These are phyloP conservation scores for Paraescarpia echinospica DNA, from an alignment of 1,140 invertebrate genomes.

Conservation along the genomic window DNA sequence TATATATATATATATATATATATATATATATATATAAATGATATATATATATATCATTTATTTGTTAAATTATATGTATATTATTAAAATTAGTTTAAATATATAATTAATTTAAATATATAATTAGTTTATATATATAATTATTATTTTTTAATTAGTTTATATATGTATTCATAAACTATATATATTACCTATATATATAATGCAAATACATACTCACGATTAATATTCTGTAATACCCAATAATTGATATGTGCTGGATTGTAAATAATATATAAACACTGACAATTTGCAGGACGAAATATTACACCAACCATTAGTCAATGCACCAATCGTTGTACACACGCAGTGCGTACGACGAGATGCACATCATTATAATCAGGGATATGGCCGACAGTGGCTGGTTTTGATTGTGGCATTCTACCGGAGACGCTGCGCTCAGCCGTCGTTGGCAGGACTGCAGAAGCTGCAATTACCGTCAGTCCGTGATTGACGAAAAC, in stretches of 20 bases:
- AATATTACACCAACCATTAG: not conserved
- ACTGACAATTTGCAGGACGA: not conserved
- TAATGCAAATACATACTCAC: not conserved
- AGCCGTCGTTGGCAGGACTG: not conserved
- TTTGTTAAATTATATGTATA: too few relatives aligned
- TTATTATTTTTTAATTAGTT: too few relatives aligned
- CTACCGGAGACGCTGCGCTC: not conserved
- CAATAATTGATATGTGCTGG: not conserved
- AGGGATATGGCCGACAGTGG: not conserved
- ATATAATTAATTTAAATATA: too few relatives aligned
- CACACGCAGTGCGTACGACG: not conserved
- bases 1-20: not conserved
- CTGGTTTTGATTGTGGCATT: not conserved
- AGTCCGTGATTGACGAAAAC: not conserved
- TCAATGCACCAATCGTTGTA: not conserved
- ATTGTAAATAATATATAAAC: not conserved
- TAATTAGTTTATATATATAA: too few relatives aligned
- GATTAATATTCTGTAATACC: not conserved
- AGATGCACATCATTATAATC: not conserved
- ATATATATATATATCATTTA: not conserved
- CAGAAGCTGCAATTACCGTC: not conserved
- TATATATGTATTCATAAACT: not conserved
- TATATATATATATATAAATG: not conserved
- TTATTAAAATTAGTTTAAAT: too few relatives aligned
- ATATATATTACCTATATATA: not conserved